These are phyloP conservation scores for Gastracanthus pulcherrimus DNA, from an alignment of 2,888 invertebrate species.

Conservation along the genomic window DNA sequence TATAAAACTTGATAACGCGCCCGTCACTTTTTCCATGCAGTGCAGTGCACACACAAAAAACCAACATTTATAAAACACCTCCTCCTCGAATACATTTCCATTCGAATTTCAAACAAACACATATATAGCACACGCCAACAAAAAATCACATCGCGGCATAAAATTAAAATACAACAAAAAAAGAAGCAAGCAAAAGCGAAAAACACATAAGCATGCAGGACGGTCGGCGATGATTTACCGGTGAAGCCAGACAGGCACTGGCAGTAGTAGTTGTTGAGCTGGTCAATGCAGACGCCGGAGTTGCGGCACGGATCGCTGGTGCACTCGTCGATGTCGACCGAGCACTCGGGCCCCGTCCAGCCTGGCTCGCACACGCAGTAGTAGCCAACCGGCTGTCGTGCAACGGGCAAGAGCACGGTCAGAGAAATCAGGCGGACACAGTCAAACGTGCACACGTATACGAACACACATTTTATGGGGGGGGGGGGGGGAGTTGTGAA, in stretches of 20 bases:
- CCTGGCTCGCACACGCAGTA: conserved; percentile 86
- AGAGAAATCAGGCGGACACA: neutral
- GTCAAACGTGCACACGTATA: neutral
- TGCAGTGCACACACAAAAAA: neutral
- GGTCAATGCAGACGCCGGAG: conserved; percentile 82
- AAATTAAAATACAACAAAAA: neutral
- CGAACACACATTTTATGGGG: neutral
- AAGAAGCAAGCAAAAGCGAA: neutral
- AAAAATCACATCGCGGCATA: neutral
- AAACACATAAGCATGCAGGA: neutral
- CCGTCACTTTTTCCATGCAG: no score
- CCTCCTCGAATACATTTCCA: neutral
- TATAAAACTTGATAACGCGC: no score
- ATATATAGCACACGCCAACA: no score
- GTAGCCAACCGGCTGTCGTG: conserved; percentile 79
- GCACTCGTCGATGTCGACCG: conserved; percentile 80
- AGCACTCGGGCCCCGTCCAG: conserved; percentile 83
- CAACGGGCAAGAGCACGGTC: conserved; percentile 12
- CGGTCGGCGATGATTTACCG: conserved; percentile 73
- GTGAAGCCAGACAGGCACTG: conserved; percentile 81
- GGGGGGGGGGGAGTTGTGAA: no score
- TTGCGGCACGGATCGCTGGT: conserved; percentile 82
- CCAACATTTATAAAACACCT: neutral
- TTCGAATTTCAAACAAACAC: neutral
- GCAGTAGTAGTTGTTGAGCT: conserved; percentile 80